These are phyloP conservation scores for Ceratoteleas bidentatus DNA, from an alignment of 1,140 invertebrate species.

Conservation along the genomic window DNA sequence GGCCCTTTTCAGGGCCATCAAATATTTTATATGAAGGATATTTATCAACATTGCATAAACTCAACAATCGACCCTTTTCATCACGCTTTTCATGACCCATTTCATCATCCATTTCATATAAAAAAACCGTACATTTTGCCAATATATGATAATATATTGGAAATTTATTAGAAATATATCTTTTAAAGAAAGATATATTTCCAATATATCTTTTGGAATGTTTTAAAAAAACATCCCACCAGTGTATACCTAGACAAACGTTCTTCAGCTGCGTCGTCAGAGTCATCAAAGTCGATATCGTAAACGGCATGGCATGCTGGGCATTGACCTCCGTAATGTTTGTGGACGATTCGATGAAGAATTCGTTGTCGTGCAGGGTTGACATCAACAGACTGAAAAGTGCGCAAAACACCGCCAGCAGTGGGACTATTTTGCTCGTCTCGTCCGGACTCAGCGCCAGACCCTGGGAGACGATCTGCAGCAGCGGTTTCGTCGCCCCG, in stretches of 20 bases:
- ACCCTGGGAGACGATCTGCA: conserved; percentile 87
- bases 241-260: conserved; percentile 84
- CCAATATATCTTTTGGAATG: too few species aligned
- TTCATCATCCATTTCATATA: too few species aligned
- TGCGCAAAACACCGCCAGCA: conserved; percentile 92
- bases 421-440: conserved; percentile 87
- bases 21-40: too few species aligned
- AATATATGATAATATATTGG: too few species aligned
- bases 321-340: conserved; percentile 40
- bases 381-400: conserved; percentile 91
- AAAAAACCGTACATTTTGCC: too few species aligned
- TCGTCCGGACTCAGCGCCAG: conserved; percentile 85
- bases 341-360: conserved; percentile 81
- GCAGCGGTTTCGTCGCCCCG: conserved; percentile 85
- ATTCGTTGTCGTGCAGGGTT: conserved; percentile 94
- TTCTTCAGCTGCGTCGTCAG: conserved; percentile 88
- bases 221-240: too few species aligned
- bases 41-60: too few species aligned
- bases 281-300: conserved; percentile 84
- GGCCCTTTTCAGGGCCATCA: too few species aligned
- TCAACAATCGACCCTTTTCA: too few species aligned
- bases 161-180: too few species aligned
- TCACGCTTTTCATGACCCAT: too few species aligned
- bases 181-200: too few species aligned
- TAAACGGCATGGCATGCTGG: conserved; percentile 84